phyloP scores from a whole-genome alignment of 2,888 invertebrate species.

The Dolomedes plantarius region DNA sequence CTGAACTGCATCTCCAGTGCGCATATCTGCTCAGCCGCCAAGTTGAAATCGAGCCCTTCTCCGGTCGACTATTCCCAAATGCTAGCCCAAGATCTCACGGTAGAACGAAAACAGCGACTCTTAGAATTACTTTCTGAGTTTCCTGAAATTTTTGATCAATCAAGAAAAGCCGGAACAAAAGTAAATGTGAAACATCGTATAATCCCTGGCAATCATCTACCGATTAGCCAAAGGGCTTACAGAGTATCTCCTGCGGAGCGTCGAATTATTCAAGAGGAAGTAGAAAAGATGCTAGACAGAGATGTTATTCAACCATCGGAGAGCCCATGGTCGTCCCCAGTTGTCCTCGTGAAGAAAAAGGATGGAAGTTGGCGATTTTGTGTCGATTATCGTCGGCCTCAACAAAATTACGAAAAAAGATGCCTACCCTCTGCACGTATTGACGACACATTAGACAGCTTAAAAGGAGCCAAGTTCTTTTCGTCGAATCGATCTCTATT shows the following conservation, averaged over 20 bases:
- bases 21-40: not conserved
- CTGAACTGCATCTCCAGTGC: not conserved
- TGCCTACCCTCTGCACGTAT: conserved; percentile 13
- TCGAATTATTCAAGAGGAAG: not conserved
- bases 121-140: not conserved
- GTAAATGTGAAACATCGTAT: conserved; percentile 5
- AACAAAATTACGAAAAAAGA: conserved; percentile 10
- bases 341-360: conserved; percentile 3
- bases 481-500: conserved; percentile 10
- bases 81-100: not conserved
- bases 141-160: not conserved
- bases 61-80: no score
- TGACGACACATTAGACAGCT: not conserved
- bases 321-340: conserved; percentile 12
- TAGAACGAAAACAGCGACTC: not conserved
- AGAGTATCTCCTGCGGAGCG: not conserved
- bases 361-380: no score
- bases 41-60: no score
- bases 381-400: not conserved
- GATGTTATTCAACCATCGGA: not conserved
- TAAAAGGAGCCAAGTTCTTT: not conserved
- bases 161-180: not conserved
- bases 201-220: not conserved
- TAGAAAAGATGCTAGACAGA: not conserved
- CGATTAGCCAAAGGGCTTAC: conserved; percentile 6